Conservation (phyloP, 2,888 invertebrate genomes). For the Uropetala carovei region DNA sequence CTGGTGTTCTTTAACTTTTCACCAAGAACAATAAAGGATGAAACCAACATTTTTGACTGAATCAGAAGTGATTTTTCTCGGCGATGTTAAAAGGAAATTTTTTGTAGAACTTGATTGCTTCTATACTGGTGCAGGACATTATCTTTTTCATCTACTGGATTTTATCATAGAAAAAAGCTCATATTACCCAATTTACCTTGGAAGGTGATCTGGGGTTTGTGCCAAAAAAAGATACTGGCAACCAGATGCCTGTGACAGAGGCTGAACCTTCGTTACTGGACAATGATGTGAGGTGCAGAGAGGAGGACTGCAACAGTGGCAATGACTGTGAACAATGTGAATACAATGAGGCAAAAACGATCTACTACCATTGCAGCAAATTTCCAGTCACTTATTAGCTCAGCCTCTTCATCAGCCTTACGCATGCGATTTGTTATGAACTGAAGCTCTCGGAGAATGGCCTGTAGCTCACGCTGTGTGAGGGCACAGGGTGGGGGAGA, state of each 20-base stretch:
- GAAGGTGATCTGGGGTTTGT: constrained; percentile 48
- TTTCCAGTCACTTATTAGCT: constrained; percentile 97
- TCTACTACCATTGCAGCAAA: constrained; percentile 99
- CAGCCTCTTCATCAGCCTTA: constrained; percentile 95
- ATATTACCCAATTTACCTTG: constrained; percentile 47
- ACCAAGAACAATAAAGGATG: constrained; percentile 57
- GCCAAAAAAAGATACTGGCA: constrained; percentile 44
- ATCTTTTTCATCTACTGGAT: constrained; percentile 46
- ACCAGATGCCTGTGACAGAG: constrained; percentile 18
- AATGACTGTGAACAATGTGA: constrained; percentile 94
- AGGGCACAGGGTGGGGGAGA: constrained; percentile 74
- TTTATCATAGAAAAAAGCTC: constrained; percentile 60
- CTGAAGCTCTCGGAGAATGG: constrained; percentile 94
- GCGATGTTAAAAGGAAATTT: constrained; percentile 46
- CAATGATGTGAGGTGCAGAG: constrained; percentile 96
- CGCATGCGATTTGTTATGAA: constrained; percentile 96
- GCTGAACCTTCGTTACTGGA: constrained; percentile 80
- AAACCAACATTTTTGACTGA: constrained; percentile 39
- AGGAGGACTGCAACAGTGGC: constrained; percentile 94
- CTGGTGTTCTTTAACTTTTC: constrained; percentile 49
- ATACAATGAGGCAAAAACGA: constrained; percentile 96
- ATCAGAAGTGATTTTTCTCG: constrained; percentile 40
- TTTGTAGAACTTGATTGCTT: constrained; percentile 41
- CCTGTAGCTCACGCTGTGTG: constrained; percentile 90
- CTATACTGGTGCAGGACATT: constrained; percentile 52